Evolutionary conservation across 1,140 invertebrate species (phyloP).

Genomic region (Drosophila albomicans): DNA sequence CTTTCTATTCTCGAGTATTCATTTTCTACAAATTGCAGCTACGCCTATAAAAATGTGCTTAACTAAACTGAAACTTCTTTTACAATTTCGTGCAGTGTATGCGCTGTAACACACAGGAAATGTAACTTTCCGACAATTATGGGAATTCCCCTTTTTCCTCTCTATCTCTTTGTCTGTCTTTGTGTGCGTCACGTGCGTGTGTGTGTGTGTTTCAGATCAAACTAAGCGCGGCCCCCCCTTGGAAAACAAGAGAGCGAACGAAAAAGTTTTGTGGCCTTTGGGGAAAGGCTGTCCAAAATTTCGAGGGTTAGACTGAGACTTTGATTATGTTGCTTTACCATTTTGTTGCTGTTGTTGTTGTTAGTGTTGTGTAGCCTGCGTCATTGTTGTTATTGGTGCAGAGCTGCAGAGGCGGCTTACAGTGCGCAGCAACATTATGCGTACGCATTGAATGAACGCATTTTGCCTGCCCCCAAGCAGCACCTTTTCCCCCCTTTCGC

Average conservation of each 20-base stretch:
- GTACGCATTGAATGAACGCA: constrained; percentile 24
- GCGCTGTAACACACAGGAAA: constrained; percentile 49
- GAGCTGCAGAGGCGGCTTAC: constrained; percentile 27
- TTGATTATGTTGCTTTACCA: constrained; percentile 40
- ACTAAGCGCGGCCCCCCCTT: constrained; percentile 35
- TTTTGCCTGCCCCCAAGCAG: not conserved
- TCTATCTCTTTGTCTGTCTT: no score
- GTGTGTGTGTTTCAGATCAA: constrained; percentile 58
- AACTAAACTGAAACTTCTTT: no score
- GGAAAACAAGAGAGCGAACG: not conserved
- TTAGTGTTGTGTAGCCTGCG: not conserved
- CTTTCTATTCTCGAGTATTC: no score
- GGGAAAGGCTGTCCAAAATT: constrained; percentile 28
- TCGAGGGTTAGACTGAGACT: constrained; percentile 23
- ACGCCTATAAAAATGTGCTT: no score
- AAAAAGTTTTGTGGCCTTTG: constrained; percentile 43
- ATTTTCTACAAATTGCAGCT: no score
- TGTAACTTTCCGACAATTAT: constrained; percentile 75
- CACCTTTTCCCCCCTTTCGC: not conserved
- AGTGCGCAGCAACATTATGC: constrained; percentile 46
- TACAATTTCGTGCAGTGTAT: constrained; percentile 54
- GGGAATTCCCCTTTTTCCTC: constrained; percentile 8
- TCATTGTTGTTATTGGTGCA: constrained; percentile 29
- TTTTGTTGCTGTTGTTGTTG: constrained; percentile 12
- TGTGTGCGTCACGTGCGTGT: constrained; percentile 25